These are phyloP conservation scores for Chelonia mydas DNA, from an alignment of 2,797 vertebrate species.

Conservation along the genomic window DNA sequence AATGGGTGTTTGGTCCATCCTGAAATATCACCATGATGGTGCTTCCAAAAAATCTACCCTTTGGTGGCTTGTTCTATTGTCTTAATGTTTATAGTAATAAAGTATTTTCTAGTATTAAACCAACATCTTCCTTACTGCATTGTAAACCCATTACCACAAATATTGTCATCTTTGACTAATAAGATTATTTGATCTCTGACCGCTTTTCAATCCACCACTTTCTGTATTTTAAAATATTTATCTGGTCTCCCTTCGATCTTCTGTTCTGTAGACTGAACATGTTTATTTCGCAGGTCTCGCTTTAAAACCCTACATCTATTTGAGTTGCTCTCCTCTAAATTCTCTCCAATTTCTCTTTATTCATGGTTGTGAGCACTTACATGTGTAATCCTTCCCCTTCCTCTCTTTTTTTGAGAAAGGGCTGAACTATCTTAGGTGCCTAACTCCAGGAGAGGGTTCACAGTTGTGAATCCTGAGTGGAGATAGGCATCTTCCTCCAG, in stretches of 20 bases:
- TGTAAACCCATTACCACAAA: neutral
- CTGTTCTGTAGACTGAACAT: slow-evolving; percentile 41
- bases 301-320: slow-evolving; percentile 65
- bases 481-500: neutral
- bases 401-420: neutral
- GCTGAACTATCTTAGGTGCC: neutral
- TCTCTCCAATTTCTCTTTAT: slow-evolving; percentile 19
- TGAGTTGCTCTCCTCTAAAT: slow-evolving; percentile 60
- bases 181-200: neutral
- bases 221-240: slow-evolving; percentile 54
- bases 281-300: slow-evolving; percentile 30
- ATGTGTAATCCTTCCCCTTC: neutral
- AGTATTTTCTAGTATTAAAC: neutral
- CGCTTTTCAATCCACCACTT: neutral
- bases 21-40: slow-evolving; percentile 38
- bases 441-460: neutral
- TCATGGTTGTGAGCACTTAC: neutral
- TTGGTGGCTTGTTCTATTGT: neutral
- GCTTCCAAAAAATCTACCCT: slow-evolving; percentile 9
- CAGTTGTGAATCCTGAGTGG: neutral
- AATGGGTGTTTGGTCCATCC: slow-evolving; percentile 30
- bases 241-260: slow-evolving; percentile 22
- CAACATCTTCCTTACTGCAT: neutral
- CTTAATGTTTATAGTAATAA: neutral
- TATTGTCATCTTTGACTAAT: slow-evolving; percentile 9